Evolutionary conservation across 2,797 vertebrate species (phyloP), one percentile per base, ranked within the genome.

Genomic region (Melanitta fusca): DNA sequence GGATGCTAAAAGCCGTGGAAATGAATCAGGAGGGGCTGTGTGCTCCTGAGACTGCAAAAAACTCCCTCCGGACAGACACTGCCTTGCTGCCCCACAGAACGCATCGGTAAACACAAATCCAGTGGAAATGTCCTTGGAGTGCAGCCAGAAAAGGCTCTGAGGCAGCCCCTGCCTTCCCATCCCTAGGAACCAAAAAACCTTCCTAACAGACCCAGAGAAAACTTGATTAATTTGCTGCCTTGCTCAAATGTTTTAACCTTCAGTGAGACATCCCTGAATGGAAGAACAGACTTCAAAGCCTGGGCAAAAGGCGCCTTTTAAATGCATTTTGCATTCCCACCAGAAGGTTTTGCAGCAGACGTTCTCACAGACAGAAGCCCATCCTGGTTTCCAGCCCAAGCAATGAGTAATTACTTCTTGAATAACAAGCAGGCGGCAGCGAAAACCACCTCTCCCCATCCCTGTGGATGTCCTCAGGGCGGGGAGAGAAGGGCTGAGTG

Each of bases 271-370:
- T 58, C 41, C 53, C 73, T 84, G 70, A 86, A 61, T 3, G 65
- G 77, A 87, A 82, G 39, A 91, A 10, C 73, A 94, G 90, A 86
- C 93, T 95, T 95, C 94, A 95, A 96, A 94, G 94, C 30, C 53
- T 64, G 77, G 90, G 85, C 73, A 80, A 70, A 92, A 94, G 73
- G 78, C 83, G 74, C 58, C 80, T 47, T 87, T 91, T 18, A 84
- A 93, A 79, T 13, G 85, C 88, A 25, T 84, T 93, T 11, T 57
- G 43, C 8, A 2, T 81, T 93, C 83, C 90, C 83, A 91, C 58
- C 1, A 1, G 85, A 91, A 77, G 88, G 72, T 32, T 85, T 64
- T 72, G 92, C 78, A 72, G 92, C 73, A 3, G 12, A 87, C 0
- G n/a, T 62, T 91, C 94, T 93, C 95, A 90, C 91, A 90, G 93